These are phyloP conservation scores for Fragum whitleyi DNA, from an alignment of 2,888 invertebrate genomes.

Conservation along the genomic window DNA sequence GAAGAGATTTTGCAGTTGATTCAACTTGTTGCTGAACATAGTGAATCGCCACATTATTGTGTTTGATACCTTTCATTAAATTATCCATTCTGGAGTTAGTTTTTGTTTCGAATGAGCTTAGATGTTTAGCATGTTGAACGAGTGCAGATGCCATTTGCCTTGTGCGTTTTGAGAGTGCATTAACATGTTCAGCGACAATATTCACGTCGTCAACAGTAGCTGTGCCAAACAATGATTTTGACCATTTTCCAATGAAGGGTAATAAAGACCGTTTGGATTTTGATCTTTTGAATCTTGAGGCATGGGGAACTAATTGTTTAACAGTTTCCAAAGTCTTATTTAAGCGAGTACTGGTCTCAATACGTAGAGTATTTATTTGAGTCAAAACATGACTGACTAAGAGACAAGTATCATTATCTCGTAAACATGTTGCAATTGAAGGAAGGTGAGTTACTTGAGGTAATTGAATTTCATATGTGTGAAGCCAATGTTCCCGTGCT, in stretches of 20 bases:
- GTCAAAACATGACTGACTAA: constrained; percentile 23
- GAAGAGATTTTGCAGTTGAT: not conserved
- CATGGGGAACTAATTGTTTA: constrained; percentile 19
- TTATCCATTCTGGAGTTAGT: constrained; percentile 23
- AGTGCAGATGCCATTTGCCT: constrained; percentile 27
- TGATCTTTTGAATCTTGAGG: not conserved
- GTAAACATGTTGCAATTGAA: constrained; percentile 5
- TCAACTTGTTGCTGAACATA: not conserved
- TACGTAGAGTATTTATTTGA: constrained; percentile 18
- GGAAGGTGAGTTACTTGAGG: constrained; percentile 25
- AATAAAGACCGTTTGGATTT: constrained; percentile 36
- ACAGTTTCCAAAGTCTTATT: constrained; percentile 19
- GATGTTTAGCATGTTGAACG: constrained; percentile 22
- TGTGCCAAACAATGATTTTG: constrained; percentile 52
- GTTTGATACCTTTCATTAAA: constrained; percentile 19
- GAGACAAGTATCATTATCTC: not conserved
- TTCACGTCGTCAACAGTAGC: constrained; percentile 57
- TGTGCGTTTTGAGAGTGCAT: constrained; percentile 27
- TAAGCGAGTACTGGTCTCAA: constrained; percentile 7
- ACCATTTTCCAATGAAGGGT: constrained; percentile 53
- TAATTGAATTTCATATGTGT: constrained; percentile 45
- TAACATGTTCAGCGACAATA: constrained; percentile 37
- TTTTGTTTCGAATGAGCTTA: constrained; percentile 11
- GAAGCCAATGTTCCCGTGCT: constrained; percentile 46
- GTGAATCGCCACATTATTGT: constrained; percentile 9